Conservation (phyloP, 2,888 invertebrate genomes). For the Sphaeridia pumilis region DNA sequence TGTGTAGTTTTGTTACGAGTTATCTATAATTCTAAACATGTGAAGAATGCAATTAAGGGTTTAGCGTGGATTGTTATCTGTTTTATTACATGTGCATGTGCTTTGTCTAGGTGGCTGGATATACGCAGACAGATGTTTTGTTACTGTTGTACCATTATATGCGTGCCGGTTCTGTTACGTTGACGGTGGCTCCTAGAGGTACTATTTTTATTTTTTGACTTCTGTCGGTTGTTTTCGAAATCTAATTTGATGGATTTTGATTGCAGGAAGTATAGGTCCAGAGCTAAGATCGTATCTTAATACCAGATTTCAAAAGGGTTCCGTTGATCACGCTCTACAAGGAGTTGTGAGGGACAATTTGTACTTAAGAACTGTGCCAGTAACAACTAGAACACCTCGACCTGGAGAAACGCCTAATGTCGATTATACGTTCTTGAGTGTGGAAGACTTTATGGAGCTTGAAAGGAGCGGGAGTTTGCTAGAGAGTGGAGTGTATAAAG, state of each 20-base stretch:
- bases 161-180: conserved; percentile 44
- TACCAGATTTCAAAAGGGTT: conserved; percentile 48
- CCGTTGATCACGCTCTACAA: conserved; percentile 51
- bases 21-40: no score
- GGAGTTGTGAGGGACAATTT: conserved; percentile 53
- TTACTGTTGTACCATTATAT: conserved; percentile 46
- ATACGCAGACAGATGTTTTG: conserved; percentile 46
- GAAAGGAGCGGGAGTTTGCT: conserved; percentile 48
- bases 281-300: conserved; percentile 48
- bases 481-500: conserved; percentile 53
- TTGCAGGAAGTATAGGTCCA: conserved; percentile 42
- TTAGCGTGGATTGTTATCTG: background rate
- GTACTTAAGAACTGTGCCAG: conserved; percentile 52
- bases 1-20: no score
- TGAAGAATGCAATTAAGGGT: no score
- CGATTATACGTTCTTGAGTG: conserved; percentile 50
- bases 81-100: conserved; percentile 3
- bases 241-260: no score
- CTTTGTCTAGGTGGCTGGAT: conserved; percentile 46
- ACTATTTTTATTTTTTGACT: no score
- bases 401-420: conserved; percentile 51
- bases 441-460: conserved; percentile 47
- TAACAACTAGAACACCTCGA: conserved; percentile 48
- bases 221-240: no score
- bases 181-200: conserved; percentile 46